A percentile compares a stretch with the other conserved stretches of the same genome.
These are phyloP conservation scores for Bombus superbus DNA, from an alignment of 1,140 invertebrate genomes.

Conservation along the genomic window DNA sequence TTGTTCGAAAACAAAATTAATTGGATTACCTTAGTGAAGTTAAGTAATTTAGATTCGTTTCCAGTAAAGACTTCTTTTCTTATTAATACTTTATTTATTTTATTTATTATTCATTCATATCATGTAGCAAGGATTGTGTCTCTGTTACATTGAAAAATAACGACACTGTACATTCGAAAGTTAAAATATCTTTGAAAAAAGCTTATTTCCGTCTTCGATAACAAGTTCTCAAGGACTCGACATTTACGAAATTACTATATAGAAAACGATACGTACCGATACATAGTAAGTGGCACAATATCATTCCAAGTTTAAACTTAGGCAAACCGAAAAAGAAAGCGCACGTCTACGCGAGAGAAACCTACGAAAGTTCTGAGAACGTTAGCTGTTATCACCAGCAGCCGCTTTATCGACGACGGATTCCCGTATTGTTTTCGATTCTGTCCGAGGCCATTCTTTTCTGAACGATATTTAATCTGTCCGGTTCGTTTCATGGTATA, in stretches of 20 bases:
- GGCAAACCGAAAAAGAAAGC: background rate
- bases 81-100: too few relatives aligned
- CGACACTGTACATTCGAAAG: background rate
- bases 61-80: too few relatives aligned
- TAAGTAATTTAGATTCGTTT: too few relatives aligned
- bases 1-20: background rate
- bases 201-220: background rate
- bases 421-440: slow-evolving; percentile 12
- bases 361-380: background rate
- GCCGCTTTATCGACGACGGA: background rate
- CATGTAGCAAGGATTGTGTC: too few relatives aligned
- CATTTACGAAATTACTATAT: background rate
- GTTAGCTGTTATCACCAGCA: background rate
- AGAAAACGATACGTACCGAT: background rate
- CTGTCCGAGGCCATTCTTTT: background rate
- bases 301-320: background rate
- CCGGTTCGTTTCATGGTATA: slow-evolving; percentile 26
- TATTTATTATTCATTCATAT: too few relatives aligned
- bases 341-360: background rate
- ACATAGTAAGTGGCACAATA: background rate
- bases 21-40: background rate
- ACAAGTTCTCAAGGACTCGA: too few relatives aligned
- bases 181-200: background rate
- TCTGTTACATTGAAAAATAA: too few relatives aligned
- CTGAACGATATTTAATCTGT: slow-evolving; percentile 49